phyloP scores from a whole-genome alignment of 2,113 vertebrate species.

The Xenopus laevis region DNA sequence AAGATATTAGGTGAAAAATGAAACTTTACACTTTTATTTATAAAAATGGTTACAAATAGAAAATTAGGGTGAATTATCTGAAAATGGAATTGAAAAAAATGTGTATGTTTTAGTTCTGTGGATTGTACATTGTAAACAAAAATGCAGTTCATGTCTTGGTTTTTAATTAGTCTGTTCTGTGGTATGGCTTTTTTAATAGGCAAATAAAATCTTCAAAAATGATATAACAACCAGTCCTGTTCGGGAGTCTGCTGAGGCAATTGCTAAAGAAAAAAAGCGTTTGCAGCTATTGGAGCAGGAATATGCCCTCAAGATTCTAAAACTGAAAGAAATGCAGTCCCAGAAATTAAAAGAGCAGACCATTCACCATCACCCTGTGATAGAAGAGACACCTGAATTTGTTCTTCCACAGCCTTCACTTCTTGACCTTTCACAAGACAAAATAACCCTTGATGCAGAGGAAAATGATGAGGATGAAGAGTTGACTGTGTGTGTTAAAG shows the following conservation, averaged over 20 bases:
- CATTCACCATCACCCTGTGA: slow-evolving; percentile 43
- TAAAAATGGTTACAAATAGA: too few relatives aligned
- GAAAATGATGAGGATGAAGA: slow-evolving; percentile 80
- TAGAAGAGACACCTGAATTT: slow-evolving; percentile 68
- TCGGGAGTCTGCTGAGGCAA: slow-evolving; percentile 84
- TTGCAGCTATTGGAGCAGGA: slow-evolving; percentile 91
- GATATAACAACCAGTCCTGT: slow-evolving; percentile 67
- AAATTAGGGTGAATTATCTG: too few relatives aligned
- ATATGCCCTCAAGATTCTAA: slow-evolving; percentile 95
- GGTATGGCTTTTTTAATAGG: slow-evolving; percentile 56
- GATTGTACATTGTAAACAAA: neutral
- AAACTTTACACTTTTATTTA: too few relatives aligned
- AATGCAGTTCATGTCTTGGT: too few relatives aligned
- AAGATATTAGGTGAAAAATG: too few relatives aligned
- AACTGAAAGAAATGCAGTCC: slow-evolving; percentile 86
- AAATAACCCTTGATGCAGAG: slow-evolving; percentile 81
- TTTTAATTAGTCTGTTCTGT: too few relatives aligned
- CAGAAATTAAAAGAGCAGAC: slow-evolving; percentile 70
- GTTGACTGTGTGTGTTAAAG: slow-evolving; percentile 59
- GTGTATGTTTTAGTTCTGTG: neutral
- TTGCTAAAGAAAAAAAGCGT: slow-evolving; percentile 84
- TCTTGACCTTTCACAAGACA: slow-evolving; percentile 95
- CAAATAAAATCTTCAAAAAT: slow-evolving; percentile 72
- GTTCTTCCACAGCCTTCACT: slow-evolving; percentile 85
- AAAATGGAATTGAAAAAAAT: too few relatives aligned